Evolutionary conservation across 1,140 invertebrate species (phyloP).

Genomic region (Lepidurus packardi): DNA sequence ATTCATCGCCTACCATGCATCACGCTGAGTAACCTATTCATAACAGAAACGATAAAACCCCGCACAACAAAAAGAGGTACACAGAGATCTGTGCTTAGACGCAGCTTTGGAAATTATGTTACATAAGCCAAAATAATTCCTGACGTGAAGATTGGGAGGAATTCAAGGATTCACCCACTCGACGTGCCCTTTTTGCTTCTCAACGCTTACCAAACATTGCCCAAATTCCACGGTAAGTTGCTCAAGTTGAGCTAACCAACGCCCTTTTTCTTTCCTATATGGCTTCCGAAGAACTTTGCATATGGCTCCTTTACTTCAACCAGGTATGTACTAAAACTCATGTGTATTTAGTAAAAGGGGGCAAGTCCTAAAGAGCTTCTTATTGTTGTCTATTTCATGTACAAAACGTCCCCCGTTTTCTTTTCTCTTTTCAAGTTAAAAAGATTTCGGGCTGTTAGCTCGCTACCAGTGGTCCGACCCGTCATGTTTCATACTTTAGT

Average conservation of each 20-base stretch:
- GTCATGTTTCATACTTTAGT: slow-evolving; percentile 2
- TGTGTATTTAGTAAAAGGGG: neutral
- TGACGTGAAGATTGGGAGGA: too few species aligned
- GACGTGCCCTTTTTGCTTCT: neutral
- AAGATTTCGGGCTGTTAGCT: neutral
- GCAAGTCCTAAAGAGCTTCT: neutral
- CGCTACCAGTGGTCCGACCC: neutral
- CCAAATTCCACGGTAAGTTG: neutral
- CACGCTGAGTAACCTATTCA: neutral
- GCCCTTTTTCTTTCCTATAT: neutral
- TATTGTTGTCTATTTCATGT: neutral
- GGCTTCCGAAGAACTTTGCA: neutral
- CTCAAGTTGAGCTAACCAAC: neutral
- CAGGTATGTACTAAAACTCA: neutral
- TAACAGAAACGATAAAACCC: neutral
- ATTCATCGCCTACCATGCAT: slow-evolving; percentile 9
- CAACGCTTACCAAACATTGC: slow-evolving; percentile 15
- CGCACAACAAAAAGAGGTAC: neutral
- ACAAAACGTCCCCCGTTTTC: neutral
- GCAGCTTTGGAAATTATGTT: too few species aligned
- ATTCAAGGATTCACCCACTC: neutral
- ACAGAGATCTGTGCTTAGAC: too few species aligned
- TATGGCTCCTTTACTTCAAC: too few species aligned
- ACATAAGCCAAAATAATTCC: too few species aligned
- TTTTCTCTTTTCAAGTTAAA: neutral